Conservation (phyloP, 1,140 invertebrate species). For the Contarinia nasturtii region DNA sequence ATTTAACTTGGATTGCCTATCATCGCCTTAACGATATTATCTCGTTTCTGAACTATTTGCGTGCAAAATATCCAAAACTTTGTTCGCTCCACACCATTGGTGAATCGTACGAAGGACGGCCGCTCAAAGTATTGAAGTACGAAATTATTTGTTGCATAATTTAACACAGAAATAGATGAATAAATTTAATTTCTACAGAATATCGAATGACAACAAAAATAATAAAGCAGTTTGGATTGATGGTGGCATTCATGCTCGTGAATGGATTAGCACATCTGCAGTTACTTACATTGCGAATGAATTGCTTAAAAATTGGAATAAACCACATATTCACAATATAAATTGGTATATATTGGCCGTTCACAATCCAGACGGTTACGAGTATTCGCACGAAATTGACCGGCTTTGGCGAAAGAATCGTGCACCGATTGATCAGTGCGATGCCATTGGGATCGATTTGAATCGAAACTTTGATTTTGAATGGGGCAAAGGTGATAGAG, state of each 20-base stretch:
- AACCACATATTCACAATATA: conserved; percentile 48
- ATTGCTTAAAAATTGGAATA: conserved; percentile 49
- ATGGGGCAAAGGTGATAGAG: conserved; percentile 63
- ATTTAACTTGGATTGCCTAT: too few relatives aligned
- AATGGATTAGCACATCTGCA: conserved; percentile 80
- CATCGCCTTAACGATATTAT: too few relatives aligned
- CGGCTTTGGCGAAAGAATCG: conserved; percentile 71
- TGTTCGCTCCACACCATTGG: too few relatives aligned
- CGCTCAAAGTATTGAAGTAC: too few relatives aligned
- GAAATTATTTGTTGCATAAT: too few relatives aligned
- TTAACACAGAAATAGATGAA: too few relatives aligned
- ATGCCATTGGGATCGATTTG: conserved; percentile 55
- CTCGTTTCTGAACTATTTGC: too few relatives aligned
- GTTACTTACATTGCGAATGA: conserved; percentile 67
- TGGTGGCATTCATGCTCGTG: conserved; percentile 80
- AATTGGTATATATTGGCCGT: conserved; percentile 73
- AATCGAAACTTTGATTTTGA: conserved; percentile 68
- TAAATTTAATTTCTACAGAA: too few relatives aligned
- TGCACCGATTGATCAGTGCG: conserved; percentile 28
- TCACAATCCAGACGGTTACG: conserved; percentile 72
- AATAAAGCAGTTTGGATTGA: conserved; percentile 45
- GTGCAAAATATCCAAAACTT: too few relatives aligned
- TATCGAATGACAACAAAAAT: conserved; percentile 37
- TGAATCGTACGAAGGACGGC: too few relatives aligned
- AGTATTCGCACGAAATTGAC: conserved; percentile 53